A percentile compares a stretch with the other conserved stretches of the same genome.
Evolutionary conservation across 2,797 vertebrate species (phyloP).

Genomic region (Microhierax caerulescens): DNA sequence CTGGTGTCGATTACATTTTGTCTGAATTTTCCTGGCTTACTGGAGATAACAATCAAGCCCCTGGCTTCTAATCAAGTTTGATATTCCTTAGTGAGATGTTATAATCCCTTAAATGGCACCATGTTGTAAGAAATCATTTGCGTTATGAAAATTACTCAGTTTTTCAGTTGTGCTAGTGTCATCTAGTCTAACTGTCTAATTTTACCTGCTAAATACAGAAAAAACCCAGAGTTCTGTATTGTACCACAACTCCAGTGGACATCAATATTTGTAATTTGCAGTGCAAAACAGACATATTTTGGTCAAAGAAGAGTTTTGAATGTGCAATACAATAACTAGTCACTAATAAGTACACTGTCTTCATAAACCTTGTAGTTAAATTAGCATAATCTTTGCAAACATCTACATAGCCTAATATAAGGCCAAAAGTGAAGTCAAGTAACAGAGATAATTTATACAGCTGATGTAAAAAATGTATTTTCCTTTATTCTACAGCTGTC

Average conservation of each 20-base stretch:
- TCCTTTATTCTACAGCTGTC: neutral
- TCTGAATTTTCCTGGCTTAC: slow-evolving; percentile 39
- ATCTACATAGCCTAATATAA: neutral
- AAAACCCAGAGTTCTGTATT: neutral
- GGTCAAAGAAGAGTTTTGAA: neutral
- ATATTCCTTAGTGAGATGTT: slow-evolving; percentile 47
- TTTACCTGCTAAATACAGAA: slow-evolving; percentile 16
- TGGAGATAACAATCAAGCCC: slow-evolving; percentile 5
- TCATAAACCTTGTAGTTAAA: neutral
- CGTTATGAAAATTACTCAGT: slow-evolving; percentile 7
- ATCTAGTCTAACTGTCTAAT: neutral
- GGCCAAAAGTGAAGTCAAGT: neutral
- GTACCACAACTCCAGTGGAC: neutral
- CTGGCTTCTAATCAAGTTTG: slow-evolving; percentile 66
- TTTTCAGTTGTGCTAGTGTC: neutral
- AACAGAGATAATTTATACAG: neutral
- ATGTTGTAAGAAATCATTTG: slow-evolving; percentile 39
- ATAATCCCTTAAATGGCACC: slow-evolving; percentile 46
- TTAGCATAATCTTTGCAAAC: neutral
- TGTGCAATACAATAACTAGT: neutral
- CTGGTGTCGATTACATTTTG: slow-evolving; percentile 37
- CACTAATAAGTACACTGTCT: neutral
- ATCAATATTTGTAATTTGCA: neutral
- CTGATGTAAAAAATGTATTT: neutral
- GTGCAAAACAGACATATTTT: neutral